These are phyloP conservation scores for Trimorus sp. DNA, from an alignment of 2,888 invertebrate genomes.

Conservation along the genomic window DNA sequence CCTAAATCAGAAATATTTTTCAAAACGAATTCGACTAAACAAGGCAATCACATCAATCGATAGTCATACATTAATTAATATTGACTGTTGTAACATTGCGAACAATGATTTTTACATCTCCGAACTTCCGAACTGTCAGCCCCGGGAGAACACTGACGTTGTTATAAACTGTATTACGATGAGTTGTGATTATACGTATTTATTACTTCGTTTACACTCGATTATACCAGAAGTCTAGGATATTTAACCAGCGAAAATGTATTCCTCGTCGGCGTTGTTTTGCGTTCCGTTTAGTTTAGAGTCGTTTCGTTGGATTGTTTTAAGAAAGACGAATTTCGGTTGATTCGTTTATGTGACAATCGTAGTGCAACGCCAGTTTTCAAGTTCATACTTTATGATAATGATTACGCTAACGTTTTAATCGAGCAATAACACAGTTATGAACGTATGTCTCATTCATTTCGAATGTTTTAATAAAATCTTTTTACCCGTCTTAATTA, in stretches of 20 bases:
- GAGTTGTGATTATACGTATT: too few species aligned
- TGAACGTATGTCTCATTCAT: constrained; percentile 20
- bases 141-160: too few species aligned
- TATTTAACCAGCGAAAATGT: not conserved
- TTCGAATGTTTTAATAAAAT: constrained; percentile 61
- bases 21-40: too few species aligned
- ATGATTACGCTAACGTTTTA: constrained; percentile 26
- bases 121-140: too few species aligned
- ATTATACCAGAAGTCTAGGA: too few species aligned
- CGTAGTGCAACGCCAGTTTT: constrained; percentile 14
- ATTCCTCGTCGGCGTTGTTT: not conserved
- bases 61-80: too few species aligned
- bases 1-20: too few species aligned
- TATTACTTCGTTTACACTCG: too few species aligned
- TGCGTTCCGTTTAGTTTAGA: not conserved
- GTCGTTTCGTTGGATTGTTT: not conserved
- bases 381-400: not conserved
- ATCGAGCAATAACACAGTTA: constrained; percentile 76
- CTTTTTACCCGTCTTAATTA: constrained; percentile 59
- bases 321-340: not conserved
- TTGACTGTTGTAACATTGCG: too few species aligned
- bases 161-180: not conserved
- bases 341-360: constrained; percentile 15
- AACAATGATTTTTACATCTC: too few species aligned
- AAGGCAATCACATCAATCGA: too few species aligned